Evolutionary conservation across 2,113 vertebrate genomes (phyloP).

Genomic region (Prochilodus magdalenae): DNA sequence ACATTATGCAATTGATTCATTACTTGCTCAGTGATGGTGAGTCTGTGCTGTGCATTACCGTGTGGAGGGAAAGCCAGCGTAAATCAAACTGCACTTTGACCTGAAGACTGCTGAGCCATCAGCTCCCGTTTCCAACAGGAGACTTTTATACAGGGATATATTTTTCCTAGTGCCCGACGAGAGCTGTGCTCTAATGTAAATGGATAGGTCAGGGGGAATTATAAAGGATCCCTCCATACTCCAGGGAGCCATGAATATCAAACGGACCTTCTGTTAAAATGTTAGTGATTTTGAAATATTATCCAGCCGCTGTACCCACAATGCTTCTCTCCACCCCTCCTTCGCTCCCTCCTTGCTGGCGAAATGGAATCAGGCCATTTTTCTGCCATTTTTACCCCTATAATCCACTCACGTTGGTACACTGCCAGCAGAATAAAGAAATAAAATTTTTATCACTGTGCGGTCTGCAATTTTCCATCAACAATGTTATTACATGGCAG

Average conservation of each 20-base stretch:
- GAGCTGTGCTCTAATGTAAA: background rate
- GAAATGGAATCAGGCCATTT: conserved; percentile 54
- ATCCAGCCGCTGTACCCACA: background rate
- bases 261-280: background rate
- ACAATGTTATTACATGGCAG: conserved; percentile 57
- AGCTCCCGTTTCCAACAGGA: no score
- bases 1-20: no score
- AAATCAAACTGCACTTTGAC: no score
- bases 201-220: background rate
- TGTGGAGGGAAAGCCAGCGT: no score
- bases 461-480: conserved; percentile 61
- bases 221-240: conserved; percentile 20
- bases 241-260: conserved; percentile 4
- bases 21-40: no score
- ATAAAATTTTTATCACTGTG: conserved; percentile 55
- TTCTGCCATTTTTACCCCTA: conserved; percentile 12
- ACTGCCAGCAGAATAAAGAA: conserved; percentile 55
- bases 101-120: no score
- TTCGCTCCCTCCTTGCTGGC: conserved; percentile 18
- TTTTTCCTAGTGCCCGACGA: background rate
- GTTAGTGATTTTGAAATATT: background rate
- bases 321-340: background rate
- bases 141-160: no score
- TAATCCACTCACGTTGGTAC: conserved; percentile 56
- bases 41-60: no score